These are phyloP conservation scores for Trichogramma dendrolimi DNA, from an alignment of 2,888 invertebrate genomes.

Conservation along the genomic window DNA sequence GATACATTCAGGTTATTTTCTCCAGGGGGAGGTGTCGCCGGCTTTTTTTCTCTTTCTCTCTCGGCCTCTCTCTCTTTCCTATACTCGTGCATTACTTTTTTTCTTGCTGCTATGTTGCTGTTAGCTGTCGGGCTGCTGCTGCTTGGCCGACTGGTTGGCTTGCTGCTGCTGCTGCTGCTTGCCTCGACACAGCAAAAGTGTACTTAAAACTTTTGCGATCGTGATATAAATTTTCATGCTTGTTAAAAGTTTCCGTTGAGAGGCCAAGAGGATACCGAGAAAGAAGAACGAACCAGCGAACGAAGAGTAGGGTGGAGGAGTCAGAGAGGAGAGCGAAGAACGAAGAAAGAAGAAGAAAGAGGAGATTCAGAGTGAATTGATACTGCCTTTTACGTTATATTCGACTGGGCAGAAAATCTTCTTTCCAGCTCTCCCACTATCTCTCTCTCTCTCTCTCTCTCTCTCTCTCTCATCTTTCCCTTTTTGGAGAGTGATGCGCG, in stretches of 20 bases:
- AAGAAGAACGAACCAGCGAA: too few relatives aligned
- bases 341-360: constrained; percentile 1
- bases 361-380: constrained; percentile 18
- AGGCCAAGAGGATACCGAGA: too few relatives aligned
- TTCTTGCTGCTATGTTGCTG: too few relatives aligned
- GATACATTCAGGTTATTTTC: constrained; percentile 24
- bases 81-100: constrained; percentile 6
- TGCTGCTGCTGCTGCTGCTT: not conserved
- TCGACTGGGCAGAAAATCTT: constrained; percentile 14
- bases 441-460: too few relatives aligned
- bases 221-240: constrained; percentile 28
- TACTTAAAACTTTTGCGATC: constrained; percentile 26
- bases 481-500: too few relatives aligned
- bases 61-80: constrained; percentile 26
- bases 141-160: constrained; percentile 14
- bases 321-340: constrained; percentile 3
- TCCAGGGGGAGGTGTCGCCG: constrained; percentile 30
- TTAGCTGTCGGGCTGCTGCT: not conserved
- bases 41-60: constrained; percentile 5
- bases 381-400: constrained; percentile 12
- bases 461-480: too few relatives aligned
- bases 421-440: not conserved
- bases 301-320: too few relatives aligned
- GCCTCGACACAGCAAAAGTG: constrained; percentile 27
- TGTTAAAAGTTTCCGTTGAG: constrained; percentile 23